Evolutionary conservation across 2,113 vertebrate species (phyloP).

Genomic region (Azemiops feae): DNA sequence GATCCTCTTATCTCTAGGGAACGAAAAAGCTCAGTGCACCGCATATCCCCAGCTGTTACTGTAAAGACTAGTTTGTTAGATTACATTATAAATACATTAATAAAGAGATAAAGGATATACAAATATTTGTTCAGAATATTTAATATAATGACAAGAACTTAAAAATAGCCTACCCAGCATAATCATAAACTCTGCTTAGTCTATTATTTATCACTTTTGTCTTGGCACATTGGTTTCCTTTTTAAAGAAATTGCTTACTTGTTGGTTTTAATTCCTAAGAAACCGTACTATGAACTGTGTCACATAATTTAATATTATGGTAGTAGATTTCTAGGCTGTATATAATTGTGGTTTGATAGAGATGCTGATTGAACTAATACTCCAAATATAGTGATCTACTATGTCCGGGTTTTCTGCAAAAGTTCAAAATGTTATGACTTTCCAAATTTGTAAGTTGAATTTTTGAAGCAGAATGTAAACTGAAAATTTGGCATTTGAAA

Average conservation of each 20-base stretch:
- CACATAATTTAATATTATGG: neutral
- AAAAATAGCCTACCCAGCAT: slow-evolving; percentile 25
- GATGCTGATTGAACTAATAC: neutral
- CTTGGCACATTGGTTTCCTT: neutral
- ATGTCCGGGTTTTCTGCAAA: neutral
- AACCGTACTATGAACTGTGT: neutral
- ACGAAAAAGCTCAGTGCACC: neutral
- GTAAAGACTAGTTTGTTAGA: slow-evolving; percentile 52
- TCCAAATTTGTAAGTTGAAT: neutral
- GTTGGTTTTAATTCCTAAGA: neutral
- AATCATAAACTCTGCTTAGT: slow-evolving; percentile 2
- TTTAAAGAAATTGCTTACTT: neutral
- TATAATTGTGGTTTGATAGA: neutral
- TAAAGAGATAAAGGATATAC: slow-evolving; percentile 33
- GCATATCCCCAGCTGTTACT: slow-evolving; percentile 33
- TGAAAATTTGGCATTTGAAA: neutral
- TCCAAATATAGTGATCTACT: neutral
- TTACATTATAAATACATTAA: slow-evolving; percentile 36
- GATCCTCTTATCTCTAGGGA: slow-evolving; percentile 23
- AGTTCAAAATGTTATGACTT: neutral
- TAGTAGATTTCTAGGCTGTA: neutral
- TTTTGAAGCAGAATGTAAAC: neutral
- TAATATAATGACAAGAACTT: slow-evolving; percentile 49
- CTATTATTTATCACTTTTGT: slow-evolving; percentile 10
- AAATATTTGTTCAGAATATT: slow-evolving; percentile 62